phyloP scores from a whole-genome alignment of 1,140 invertebrate species.

The Dolichoris vasculosae region DNA sequence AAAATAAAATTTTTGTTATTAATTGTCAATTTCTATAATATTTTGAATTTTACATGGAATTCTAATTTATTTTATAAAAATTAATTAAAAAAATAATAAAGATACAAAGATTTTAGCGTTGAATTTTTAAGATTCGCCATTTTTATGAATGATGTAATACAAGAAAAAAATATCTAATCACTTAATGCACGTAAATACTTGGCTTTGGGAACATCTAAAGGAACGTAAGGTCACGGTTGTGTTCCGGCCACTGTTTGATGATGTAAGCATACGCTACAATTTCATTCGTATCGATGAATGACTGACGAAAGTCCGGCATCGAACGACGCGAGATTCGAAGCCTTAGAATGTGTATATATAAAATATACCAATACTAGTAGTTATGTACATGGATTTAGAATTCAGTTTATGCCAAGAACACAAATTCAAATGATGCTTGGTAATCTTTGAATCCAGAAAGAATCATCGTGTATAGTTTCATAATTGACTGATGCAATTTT shows the following conservation, averaged over 20 bases:
- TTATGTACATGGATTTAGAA: neutral
- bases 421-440: neutral
- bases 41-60: too few relatives aligned
- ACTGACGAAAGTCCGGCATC: conserved; percentile 52
- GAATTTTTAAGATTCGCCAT: neutral
- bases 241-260: conserved; percentile 13
- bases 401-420: neutral
- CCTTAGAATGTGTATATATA: neutral
- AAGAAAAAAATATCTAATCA: conserved; percentile 5
- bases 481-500: conserved; percentile 50
- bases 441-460: conserved; percentile 8
- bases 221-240: conserved; percentile 52
- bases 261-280: conserved; percentile 53
- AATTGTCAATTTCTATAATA: too few relatives aligned
- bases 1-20: too few relatives aligned
- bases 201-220: neutral
- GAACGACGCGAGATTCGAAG: neutral
- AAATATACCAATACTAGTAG: neutral
- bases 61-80: too few relatives aligned
- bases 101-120: neutral
- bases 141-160: conserved; percentile 1
- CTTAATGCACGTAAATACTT: neutral
- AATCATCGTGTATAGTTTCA: conserved; percentile 6
- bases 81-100: too few relatives aligned
- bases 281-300: conserved; percentile 53